A percentile compares a stretch with the other conserved stretches of the same genome.
These are phyloP conservation scores for Malthinus flaveolus DNA, from an alignment of 2,888 invertebrate genomes.

Conservation along the genomic window DNA sequence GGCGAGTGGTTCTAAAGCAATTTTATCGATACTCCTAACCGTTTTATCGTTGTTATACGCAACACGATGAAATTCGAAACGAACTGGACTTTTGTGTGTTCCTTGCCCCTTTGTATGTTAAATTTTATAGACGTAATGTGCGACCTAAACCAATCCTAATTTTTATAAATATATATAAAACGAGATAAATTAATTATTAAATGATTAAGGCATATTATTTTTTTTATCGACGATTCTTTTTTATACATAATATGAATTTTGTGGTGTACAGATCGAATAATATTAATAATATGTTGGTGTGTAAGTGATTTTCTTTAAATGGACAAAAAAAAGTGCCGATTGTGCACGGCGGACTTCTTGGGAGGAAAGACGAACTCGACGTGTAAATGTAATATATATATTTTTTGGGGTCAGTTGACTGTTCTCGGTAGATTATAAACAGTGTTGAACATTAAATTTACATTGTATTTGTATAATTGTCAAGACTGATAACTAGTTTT, in stretches of 20 bases:
- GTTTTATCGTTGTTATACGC: constrained; percentile 41
- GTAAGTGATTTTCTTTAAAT: constrained; percentile 33
- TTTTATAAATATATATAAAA: constrained; percentile 38
- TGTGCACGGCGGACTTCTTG: constrained; percentile 48
- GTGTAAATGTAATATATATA: constrained; percentile 52
- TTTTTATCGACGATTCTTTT: constrained; percentile 41
- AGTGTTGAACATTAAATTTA: constrained; percentile 51
- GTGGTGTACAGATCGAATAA: constrained; percentile 48
- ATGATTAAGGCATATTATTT: constrained; percentile 43
- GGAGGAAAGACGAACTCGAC: constrained; percentile 38
- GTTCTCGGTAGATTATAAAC: constrained; percentile 49
- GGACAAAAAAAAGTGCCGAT: constrained; percentile 21
- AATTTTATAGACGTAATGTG: constrained; percentile 25
- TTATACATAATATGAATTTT: constrained; percentile 38
- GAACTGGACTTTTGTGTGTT: constrained; percentile 23
- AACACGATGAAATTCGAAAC: constrained; percentile 46
- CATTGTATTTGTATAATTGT: constrained; percentile 54
- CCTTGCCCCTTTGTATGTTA: constrained; percentile 27
- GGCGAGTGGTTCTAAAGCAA: constrained; percentile 23
- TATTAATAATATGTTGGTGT: constrained; percentile 45
- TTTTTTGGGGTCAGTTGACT: constrained; percentile 50
- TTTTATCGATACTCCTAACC: constrained; percentile 41
- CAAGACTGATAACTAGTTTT: constrained; percentile 54
- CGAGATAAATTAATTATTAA: constrained; percentile 39
- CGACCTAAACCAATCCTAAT: constrained; percentile 40